Evolutionary conservation across 1,140 invertebrate genomes (phyloP), one percentile per base, ranked within the genome.

Genomic region (Phenacoccus solenopsis): DNA sequence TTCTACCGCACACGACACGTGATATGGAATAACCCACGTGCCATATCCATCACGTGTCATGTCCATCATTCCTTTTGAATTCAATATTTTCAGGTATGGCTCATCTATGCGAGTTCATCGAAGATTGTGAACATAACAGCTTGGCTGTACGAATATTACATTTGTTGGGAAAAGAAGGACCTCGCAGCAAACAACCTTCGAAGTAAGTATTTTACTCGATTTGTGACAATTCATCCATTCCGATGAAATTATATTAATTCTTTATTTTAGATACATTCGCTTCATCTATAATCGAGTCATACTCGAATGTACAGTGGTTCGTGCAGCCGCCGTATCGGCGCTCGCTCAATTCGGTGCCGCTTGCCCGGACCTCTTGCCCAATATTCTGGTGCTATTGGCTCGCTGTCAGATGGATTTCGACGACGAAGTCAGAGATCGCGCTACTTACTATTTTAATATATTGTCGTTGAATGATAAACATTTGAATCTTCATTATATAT

Each of bases 271-370:
- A 73, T 99, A 99, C 78, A 99, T 99, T 74, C 85, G 98, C 2
- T 99, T 96, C 77, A 98, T 99, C 75, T 99, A 99, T 78, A 99
- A 99, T 80, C 85, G 98, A 59, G 94, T 99, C 0, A 98, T 99
- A 73, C 81, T 99, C 30, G 98, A 99, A 76, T 93, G 91, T 76
- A 92, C 96, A 0, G 88, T 93, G 32, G 94, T 99, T 0, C 82
- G 95, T 56, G 94, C 94, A 0, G 97, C 97, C 3, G 97, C 98
- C 7, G 96, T 99, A 0, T 94, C 94, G 1, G 95, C 97, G 0
- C 84, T 99, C 73, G 94, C 97, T 4, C 95, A 97, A 77, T 99
- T 99, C 80, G 98, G 96, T 9, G 96, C 96, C 7, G 87, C 91
- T 70, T 97, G 95, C 80, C 92, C 94, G 0, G 88, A 92, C 75